Percentiles rank a stretch among this genome's conserved stretches.
These are phyloP conservation scores for Mimumesa dahlbomi DNA, from an alignment of 2,888 invertebrate genomes.

Conservation along the genomic window DNA sequence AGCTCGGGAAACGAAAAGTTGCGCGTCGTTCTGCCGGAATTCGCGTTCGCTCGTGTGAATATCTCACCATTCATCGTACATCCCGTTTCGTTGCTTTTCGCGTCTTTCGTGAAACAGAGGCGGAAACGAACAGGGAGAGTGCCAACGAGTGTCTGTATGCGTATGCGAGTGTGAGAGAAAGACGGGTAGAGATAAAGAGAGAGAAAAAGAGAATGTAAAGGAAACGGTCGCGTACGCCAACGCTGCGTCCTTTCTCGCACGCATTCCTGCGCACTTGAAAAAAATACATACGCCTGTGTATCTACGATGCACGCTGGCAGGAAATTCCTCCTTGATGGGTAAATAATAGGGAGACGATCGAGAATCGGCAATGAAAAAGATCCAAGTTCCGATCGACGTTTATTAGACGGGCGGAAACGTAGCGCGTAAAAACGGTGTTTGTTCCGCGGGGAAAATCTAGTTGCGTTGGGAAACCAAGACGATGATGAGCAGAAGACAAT, in stretches of 20 bases:
- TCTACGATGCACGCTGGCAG: too few relatives aligned
- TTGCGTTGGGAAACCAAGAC: too few relatives aligned
- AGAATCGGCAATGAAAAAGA: too few relatives aligned
- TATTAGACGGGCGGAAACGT: too few relatives aligned
- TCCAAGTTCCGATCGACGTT: too few relatives aligned
- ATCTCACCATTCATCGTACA: neutral
- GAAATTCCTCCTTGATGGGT: too few relatives aligned
- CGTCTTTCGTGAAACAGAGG: neutral
- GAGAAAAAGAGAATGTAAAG: constrained; percentile 20
- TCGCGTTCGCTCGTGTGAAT: neutral
- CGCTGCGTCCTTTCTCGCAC: constrained; percentile 55
- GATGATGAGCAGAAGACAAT: too few relatives aligned
- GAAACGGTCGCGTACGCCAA: constrained; percentile 43
- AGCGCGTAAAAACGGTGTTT: too few relatives aligned
- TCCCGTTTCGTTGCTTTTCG: constrained; percentile 1
- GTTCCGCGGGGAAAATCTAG: too few relatives aligned
- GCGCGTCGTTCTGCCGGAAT: too few relatives aligned
- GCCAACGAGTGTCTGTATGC: neutral
- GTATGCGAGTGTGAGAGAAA: constrained; percentile 1
- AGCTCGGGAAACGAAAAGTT: neutral
- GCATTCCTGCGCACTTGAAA: constrained; percentile 63
- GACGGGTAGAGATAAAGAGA: constrained; percentile 12
- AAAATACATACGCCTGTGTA: neutral
- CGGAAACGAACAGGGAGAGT: neutral
- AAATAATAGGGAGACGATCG: too few relatives aligned